phyloP scores from a whole-genome alignment of 2,888 invertebrate species.

The Parelbella ahira region DNA sequence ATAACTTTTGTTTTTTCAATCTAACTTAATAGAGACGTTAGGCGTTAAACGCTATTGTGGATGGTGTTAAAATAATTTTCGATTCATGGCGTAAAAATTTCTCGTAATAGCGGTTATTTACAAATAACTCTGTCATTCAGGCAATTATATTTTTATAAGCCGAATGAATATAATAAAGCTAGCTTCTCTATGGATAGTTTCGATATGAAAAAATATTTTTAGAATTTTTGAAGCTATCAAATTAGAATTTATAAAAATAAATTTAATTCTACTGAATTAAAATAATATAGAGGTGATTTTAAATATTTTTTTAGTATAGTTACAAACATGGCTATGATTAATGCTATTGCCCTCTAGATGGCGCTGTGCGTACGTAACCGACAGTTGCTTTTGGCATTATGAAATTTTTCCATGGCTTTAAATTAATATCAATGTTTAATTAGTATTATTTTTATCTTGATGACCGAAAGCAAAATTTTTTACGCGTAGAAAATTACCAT shows the following conservation, averaged over 20 bases:
- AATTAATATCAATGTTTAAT: neutral
- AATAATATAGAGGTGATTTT: too few relatives aligned
- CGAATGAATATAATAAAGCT: neutral
- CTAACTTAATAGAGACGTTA: conserved; percentile 42
- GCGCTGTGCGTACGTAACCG: conserved; percentile 35
- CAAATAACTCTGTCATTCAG: conserved; percentile 9
- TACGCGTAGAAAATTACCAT: too few relatives aligned
- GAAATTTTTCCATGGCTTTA: neutral
- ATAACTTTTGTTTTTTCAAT: conserved; percentile 23
- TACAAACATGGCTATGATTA: too few relatives aligned
- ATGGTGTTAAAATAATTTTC: conserved; percentile 33
- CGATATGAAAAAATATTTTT: too few relatives aligned
- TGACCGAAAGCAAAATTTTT: too few relatives aligned
- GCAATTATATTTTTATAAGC: conserved; percentile 5
- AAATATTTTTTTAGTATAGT: too few relatives aligned
- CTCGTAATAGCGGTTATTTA: conserved; percentile 13
- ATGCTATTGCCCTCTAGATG: conserved; percentile 63
- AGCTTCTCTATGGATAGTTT: too few relatives aligned
- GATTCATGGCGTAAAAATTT: conserved; percentile 31
- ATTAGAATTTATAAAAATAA: too few relatives aligned
- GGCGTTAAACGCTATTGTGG: conserved; percentile 30
- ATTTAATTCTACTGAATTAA: too few relatives aligned
- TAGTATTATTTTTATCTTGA: too few relatives aligned
- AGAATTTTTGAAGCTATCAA: too few relatives aligned
- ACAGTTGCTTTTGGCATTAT: too few relatives aligned